phyloP scores from a whole-genome alignment of 2,888 invertebrate genomes.

The Tanytarsus gracilentus region DNA sequence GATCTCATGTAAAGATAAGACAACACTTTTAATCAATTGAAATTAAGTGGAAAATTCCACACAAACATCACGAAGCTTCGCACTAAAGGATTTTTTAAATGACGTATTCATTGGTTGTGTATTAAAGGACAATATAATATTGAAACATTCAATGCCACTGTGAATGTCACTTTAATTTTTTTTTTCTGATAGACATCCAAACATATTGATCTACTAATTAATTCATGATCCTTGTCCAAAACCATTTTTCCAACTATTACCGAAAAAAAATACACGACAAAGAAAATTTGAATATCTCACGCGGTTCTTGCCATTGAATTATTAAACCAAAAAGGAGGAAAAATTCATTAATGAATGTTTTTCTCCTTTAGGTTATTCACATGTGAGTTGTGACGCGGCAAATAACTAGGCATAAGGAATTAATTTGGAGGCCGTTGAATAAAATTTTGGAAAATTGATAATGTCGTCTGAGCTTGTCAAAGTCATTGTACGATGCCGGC shows the following conservation, averaged over 20 bases:
- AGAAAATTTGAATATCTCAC: constrained; percentile 2
- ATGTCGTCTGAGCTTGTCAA: constrained; percentile 58
- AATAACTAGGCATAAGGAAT: background rate
- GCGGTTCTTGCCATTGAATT: background rate
- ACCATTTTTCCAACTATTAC: constrained; percentile 24
- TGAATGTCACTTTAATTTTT: background rate
- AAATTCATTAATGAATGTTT: background rate
- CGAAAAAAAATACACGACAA: constrained; percentile 4
- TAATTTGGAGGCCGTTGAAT: constrained; percentile 8
- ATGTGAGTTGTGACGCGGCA: background rate
- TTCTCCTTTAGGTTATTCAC: constrained; percentile 4
- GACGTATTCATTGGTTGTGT: no score
- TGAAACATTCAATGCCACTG: constrained; percentile 16
- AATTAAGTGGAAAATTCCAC: no score
- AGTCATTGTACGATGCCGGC: constrained; percentile 74
- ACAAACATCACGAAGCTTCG: no score
- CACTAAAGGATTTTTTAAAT: no score
- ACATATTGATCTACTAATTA: constrained; percentile 5
- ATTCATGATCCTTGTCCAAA: constrained; percentile 24
- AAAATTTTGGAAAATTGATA: constrained; percentile 5
- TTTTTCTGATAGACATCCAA: background rate
- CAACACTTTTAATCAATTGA: no score
- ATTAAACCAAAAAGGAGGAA: background rate
- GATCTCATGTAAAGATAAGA: no score
- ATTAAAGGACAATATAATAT: background rate